Base-by-base conservation (phyloP, 1,140 invertebrate species). In the Lethocerus indicus region DNA sequence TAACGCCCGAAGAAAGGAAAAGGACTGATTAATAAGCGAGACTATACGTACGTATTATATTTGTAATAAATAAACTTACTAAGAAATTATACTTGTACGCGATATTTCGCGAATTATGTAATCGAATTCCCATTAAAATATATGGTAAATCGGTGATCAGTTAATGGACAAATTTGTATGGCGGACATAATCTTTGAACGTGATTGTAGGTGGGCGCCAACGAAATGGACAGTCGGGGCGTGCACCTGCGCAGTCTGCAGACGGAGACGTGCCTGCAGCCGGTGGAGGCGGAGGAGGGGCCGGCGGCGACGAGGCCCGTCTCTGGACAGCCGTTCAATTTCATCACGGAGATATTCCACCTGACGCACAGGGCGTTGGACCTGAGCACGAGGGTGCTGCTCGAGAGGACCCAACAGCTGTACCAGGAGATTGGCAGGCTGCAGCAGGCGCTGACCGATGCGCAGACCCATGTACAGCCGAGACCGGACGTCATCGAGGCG, bases 341-440 rank as follows among this genome's bases (percentile, higher is more conserved):
- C 65, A 77, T 89, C 2, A 91, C 86, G 0, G 86, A 93, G 62
- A 83, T 84, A 59, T 95, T 94, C 65, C 93, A 81, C 63, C 71
- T 92, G 66, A 81, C 87, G 3, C 90, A 96, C 60, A 79, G 82
- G 58, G 78, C 83, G 46, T 70, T 94, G 25, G 79, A 89, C 61
- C 70, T 94, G 47, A 84, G 88, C 28, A 81, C 85, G 58, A 72
- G 81, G 40, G 80, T 87, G 16, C 74, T 83, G 28, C 72, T 85
- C 26, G 87, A 91, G 53, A 82, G 82, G 57, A 69, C 89, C 41
- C 70, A 76, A 46, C 69, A 68, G 12, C 66, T 73, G 50, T 75
- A 74, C 61, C 75, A 79, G 57, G 83, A 90, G 54, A 66, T 94
- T 48, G 75, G 73, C 35, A 75, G 81, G 50, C 72, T 87, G 41